These are phyloP conservation scores for Aspidiotus rigidus DNA, from an alignment of 2,888 invertebrate genomes.

Conservation along the genomic window DNA sequence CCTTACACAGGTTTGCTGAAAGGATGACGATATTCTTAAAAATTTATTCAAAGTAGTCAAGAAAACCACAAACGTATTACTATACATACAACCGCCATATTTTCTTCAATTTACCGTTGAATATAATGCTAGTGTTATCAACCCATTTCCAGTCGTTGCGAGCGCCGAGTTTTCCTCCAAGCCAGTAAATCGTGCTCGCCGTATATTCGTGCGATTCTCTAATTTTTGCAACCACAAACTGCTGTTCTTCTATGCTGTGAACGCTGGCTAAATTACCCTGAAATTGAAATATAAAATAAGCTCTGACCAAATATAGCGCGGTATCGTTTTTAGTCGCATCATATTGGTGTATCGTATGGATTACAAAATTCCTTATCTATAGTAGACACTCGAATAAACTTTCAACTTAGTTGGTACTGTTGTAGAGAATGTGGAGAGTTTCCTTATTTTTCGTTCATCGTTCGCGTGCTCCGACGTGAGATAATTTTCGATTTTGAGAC, in stretches of 20 bases:
- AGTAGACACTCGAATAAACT: slow-evolving; percentile 1
- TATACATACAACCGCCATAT: too few species aligned
- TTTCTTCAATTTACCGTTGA: slow-evolving; percentile 47
- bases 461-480: too few species aligned
- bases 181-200: slow-evolving; percentile 64
- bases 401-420: background rate
- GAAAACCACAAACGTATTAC: too few species aligned
- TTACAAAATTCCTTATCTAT: slow-evolving; percentile 13
- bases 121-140: slow-evolving; percentile 54
- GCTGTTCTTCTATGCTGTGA: slow-evolving; percentile 58
- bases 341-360: background rate
- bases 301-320: background rate
- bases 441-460: too few species aligned
- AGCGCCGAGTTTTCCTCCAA: slow-evolving; percentile 52
- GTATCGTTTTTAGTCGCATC: background rate
- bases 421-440: too few species aligned
- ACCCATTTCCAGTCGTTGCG: slow-evolving; percentile 53
- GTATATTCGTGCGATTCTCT: slow-evolving; percentile 61
- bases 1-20: too few species aligned
- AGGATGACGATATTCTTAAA: too few species aligned
- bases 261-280: slow-evolving; percentile 60
- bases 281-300: slow-evolving; percentile 6
- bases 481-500: too few species aligned
- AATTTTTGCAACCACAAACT: slow-evolving; percentile 59
- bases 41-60: too few species aligned